Evolutionary conservation across 2,888 invertebrate genomes (phyloP).

Genomic region (Schizaphis graminum): DNA sequence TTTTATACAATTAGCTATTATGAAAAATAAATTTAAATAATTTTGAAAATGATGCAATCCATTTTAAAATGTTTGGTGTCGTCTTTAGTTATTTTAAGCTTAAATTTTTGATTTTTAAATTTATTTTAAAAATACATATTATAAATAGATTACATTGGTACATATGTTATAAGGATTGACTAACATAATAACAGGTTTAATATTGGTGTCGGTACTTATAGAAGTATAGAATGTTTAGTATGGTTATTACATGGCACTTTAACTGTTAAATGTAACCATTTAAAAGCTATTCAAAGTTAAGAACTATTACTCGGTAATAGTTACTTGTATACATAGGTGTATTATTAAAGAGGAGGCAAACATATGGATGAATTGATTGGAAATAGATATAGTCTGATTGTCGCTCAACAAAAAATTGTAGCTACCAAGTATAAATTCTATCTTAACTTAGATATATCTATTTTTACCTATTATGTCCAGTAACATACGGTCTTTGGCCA

Average conservation of each 20-base stretch:
- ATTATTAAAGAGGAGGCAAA: not conserved
- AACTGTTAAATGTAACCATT: not conserved
- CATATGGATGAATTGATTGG: not conserved
- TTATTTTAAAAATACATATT: not conserved
- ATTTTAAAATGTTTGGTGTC: not conserved
- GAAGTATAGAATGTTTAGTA: not conserved
- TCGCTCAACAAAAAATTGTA: not conserved
- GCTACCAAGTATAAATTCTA: not conserved
- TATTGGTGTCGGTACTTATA: not conserved
- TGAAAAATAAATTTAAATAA: not conserved
- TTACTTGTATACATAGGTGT: not conserved
- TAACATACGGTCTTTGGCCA: conserved; percentile 88
- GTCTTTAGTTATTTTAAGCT: too few species aligned
- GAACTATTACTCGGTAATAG: not conserved
- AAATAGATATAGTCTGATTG: not conserved
- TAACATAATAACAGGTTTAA: not conserved
- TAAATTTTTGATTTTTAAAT: not conserved
- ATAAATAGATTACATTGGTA: not conserved
- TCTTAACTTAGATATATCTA: not conserved
- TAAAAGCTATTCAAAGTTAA: not conserved
- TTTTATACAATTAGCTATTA: not conserved
- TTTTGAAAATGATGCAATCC: not conserved
- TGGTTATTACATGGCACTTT: not conserved
- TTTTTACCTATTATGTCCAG: conserved; percentile 86
- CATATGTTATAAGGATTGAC: not conserved